A percentile compares a stretch with the other conserved stretches of the same genome.
Evolutionary conservation across 1,140 invertebrate genomes (phyloP).

Genomic region (Drosophila paulistorum): DNA sequence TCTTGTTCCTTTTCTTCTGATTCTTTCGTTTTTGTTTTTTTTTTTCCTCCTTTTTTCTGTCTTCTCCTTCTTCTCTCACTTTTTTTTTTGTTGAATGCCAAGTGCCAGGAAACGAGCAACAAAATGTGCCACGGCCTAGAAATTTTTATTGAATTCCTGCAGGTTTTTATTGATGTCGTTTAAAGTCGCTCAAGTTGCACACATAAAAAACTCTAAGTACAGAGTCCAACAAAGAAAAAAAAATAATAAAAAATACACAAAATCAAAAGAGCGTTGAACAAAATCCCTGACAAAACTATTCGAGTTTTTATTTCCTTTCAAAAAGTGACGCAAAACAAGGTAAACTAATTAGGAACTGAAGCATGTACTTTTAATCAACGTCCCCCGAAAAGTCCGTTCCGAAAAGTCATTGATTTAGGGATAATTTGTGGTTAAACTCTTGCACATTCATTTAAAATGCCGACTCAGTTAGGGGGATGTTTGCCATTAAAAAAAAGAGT

Average conservation of each 20-base stretch:
- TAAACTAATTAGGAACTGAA: too few species aligned
- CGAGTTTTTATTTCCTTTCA: too few species aligned
- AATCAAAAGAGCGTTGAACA: neutral
- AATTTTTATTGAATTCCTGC: slow-evolving; percentile 66
- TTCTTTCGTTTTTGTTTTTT: too few species aligned
- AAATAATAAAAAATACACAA: neutral
- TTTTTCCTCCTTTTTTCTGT: slow-evolving; percentile 6
- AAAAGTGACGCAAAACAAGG: too few species aligned
- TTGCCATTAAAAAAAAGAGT: too few species aligned
- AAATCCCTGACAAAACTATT: too few species aligned
- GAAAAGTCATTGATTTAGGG: too few species aligned
- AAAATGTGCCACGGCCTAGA: slow-evolving; percentile 56
- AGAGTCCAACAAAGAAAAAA: slow-evolving; percentile 36
- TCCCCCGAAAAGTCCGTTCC: too few species aligned
- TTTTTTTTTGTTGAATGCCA: slow-evolving; percentile 43
- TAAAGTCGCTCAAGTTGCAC: slow-evolving; percentile 65
- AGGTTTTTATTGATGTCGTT: slow-evolving; percentile 67
- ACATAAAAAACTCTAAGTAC: slow-evolving; percentile 60
- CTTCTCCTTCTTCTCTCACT: neutral
- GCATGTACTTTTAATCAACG: too few species aligned
- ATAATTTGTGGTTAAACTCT: too few species aligned
- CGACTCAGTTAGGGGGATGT: too few species aligned
- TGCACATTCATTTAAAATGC: too few species aligned
- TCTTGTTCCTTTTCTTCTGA: slow-evolving; percentile 13
- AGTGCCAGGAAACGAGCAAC: slow-evolving; percentile 56